These are phyloP conservation scores for Cerceris rybyensis DNA, from an alignment of 2,888 invertebrate genomes.

Conservation along the genomic window DNA sequence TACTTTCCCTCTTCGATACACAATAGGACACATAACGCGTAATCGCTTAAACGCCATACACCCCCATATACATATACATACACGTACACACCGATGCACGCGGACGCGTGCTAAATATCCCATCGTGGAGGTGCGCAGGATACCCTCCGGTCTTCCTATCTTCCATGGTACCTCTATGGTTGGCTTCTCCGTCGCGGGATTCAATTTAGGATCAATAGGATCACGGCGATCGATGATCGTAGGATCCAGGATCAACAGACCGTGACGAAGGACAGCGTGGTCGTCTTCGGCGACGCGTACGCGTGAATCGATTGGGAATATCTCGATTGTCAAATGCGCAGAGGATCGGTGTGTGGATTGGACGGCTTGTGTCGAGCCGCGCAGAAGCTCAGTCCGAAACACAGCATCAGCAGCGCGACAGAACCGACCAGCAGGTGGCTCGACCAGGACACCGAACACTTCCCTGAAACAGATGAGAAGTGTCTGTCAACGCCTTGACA, in stretches of 20 bases:
- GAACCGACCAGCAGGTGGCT: constrained; percentile 83
- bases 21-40: constrained; percentile 2
- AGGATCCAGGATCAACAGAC: constrained; percentile 73
- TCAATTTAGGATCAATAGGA: neutral
- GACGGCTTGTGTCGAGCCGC: constrained; percentile 84
- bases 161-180: neutral
- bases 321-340: constrained; percentile 79
- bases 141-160: constrained; percentile 10
- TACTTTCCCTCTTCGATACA: neutral
- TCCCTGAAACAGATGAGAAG: constrained; percentile 80
- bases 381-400: constrained; percentile 84
- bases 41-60: neutral
- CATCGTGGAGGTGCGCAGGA: neutral
- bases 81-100: neutral
- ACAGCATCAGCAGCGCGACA: constrained; percentile 83
- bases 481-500: constrained; percentile 33
- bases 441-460: constrained; percentile 85
- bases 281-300: constrained; percentile 74
- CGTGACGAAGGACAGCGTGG: constrained; percentile 76
- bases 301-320: constrained; percentile 77
- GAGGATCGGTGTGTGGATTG: constrained; percentile 72
- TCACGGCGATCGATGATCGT: constrained; percentile 1
- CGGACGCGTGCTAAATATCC: neutral
- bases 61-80: neutral
- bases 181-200: neutral